Conservation (phyloP, 2,888 invertebrate species). For the Ecliptopera silaceata region DNA sequence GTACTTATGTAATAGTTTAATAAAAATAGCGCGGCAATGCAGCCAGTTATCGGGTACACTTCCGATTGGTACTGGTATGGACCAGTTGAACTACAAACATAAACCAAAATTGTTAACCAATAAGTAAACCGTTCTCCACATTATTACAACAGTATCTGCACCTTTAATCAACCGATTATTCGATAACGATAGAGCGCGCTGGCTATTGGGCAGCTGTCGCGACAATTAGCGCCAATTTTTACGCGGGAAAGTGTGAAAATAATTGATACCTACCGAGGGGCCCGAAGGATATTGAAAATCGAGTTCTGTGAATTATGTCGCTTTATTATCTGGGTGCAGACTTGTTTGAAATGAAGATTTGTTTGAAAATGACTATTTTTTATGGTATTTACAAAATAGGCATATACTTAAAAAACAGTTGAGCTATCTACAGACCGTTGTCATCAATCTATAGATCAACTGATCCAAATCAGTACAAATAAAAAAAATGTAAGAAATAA, state of each 20-base stretch:
- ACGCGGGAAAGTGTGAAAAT: constrained; percentile 70
- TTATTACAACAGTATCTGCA: constrained; percentile 23
- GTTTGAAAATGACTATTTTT: no score
- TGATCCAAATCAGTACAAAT: no score
- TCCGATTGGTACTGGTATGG: no score
- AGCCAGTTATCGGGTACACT: no score
- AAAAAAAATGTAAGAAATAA: not conserved
- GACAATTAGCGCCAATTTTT: constrained; percentile 63
- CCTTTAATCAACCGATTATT: constrained; percentile 31
- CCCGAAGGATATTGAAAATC: constrained; percentile 34
- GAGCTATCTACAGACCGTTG: no score
- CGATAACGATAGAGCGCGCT: constrained; percentile 52
- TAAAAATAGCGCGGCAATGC: no score
- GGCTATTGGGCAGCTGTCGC: constrained; percentile 32
- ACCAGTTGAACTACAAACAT: no score
- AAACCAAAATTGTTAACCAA: not conserved
- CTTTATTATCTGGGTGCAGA: not conserved
- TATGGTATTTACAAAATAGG: no score
- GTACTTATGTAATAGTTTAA: no score
- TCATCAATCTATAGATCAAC: no score
- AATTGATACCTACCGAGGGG: constrained; percentile 69
- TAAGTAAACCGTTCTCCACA: constrained; percentile 1
- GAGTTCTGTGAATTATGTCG: not conserved
- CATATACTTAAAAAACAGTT: no score
- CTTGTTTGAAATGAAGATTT: not conserved